These are phyloP conservation scores for Ochropleura plecta DNA, from an alignment of 2,888 invertebrate species.

Conservation along the genomic window DNA sequence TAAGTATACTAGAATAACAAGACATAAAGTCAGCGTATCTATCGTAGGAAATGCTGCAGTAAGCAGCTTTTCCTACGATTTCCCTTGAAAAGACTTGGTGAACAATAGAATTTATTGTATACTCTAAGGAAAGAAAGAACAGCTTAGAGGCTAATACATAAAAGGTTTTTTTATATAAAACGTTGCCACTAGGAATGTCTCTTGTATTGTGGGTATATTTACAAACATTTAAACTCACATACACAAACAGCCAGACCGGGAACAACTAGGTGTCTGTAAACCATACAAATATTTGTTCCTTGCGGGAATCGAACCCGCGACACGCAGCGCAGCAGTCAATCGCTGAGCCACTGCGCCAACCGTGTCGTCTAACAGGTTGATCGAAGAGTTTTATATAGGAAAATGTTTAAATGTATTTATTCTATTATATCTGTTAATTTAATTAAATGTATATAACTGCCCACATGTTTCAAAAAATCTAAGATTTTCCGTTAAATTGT, in stretches of 20 bases:
- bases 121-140: slow-evolving; percentile 6
- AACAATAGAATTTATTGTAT: slow-evolving; percentile 8
- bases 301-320: too few species aligned
- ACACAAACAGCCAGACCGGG: too few species aligned
- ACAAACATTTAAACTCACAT: too few species aligned
- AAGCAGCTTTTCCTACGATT: slow-evolving; percentile 25
- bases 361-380: too few species aligned
- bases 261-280: too few species aligned
- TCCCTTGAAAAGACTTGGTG: neutral
- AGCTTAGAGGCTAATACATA: neutral
- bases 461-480: neutral
- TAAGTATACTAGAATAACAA: slow-evolving; percentile 5
- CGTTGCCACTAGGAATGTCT: too few species aligned
- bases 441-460: neutral
- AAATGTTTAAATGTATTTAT: neutral
- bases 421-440: neutral
- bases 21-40: neutral
- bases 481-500: neutral
- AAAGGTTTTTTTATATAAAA: too few species aligned
- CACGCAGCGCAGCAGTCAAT: too few species aligned
- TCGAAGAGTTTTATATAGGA: neutral
- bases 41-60: too few species aligned
- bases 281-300: too few species aligned
- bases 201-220: too few species aligned
- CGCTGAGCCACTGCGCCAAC: too few species aligned